Evolutionary conservation across 2,888 invertebrate genomes (phyloP).

Genomic region (Blastobasis adustella): DNA sequence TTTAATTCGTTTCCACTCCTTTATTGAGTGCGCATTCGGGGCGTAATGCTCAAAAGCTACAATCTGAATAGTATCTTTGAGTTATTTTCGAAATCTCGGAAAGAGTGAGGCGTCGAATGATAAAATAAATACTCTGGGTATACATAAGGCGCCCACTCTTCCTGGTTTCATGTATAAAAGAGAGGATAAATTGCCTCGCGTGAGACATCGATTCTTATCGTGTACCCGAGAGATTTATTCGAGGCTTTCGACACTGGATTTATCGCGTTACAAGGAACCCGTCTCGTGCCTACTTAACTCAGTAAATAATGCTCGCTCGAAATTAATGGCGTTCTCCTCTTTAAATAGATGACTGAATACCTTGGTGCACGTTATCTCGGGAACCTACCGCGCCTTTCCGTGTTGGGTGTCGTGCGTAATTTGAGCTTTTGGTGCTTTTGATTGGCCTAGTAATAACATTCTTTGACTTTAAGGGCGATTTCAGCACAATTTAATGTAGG

Average conservation of each 20-base stretch:
- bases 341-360: slow-evolving; percentile 73
- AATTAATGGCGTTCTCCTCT: slow-evolving; percentile 67
- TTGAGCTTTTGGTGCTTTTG: slow-evolving; percentile 47
- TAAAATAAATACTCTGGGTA: slow-evolving; percentile 22
- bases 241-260: slow-evolving; percentile 59
- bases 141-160: slow-evolving; percentile 39
- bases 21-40: slow-evolving; percentile 7
- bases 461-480: too few species aligned
- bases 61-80: too few species aligned
- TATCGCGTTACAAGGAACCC: slow-evolving; percentile 65
- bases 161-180: slow-evolving; percentile 49
- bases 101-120: too few species aligned
- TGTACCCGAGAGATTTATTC: slow-evolving; percentile 65
- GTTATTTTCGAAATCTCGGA: too few species aligned
- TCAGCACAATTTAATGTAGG: too few species aligned
- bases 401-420: slow-evolving; percentile 56
- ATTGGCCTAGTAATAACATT: too few species aligned
- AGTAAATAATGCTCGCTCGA: slow-evolving; percentile 66
- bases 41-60: slow-evolving; percentile 18
- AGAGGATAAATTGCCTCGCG: slow-evolving; percentile 63
- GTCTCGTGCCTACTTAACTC: slow-evolving; percentile 69
- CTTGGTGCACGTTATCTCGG: slow-evolving; percentile 58
- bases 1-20: slow-evolving; percentile 33
- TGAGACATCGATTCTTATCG: slow-evolving; percentile 73
- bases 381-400: slow-evolving; percentile 53